phyloP scores from a whole-genome alignment of 2,797 vertebrate species.

The Steatocranus sp. region DNA sequence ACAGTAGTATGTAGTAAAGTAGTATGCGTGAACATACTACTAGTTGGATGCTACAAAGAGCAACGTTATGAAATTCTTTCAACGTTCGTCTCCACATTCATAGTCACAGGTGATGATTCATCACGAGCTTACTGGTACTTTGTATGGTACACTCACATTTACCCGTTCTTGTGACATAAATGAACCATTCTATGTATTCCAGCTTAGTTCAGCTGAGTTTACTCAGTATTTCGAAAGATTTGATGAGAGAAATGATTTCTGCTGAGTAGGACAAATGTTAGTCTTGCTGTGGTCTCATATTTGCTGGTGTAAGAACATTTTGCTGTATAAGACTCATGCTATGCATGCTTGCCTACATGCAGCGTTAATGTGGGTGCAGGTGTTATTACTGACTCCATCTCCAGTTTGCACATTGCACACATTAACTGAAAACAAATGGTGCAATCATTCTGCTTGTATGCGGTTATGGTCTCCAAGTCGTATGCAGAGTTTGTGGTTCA shows the following conservation, averaged over 20 bases:
- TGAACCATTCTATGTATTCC: background rate
- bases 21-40: background rate
- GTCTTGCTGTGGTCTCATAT: background rate
- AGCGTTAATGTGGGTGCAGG: background rate
- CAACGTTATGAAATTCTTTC: background rate
- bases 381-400: background rate
- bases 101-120: background rate
- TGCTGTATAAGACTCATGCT: background rate
- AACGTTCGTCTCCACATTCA: background rate
- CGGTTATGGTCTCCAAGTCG: slow-evolving; percentile 10
- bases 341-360: background rate
- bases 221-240: background rate
- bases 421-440: background rate
- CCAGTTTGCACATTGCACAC: background rate
- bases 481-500: slow-evolving; percentile 39
- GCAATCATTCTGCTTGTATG: background rate
- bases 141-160: background rate
- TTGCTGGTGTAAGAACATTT: slow-evolving; percentile 1
- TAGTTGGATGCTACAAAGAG: no score
- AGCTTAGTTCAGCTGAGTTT: background rate
- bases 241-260: background rate
- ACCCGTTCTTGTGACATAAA: background rate
- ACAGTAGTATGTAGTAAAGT: background rate
- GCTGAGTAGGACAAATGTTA: background rate
- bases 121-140: background rate